Conservation (phyloP, 2,888 invertebrate species). For the Frankliniella fusca region DNA sequence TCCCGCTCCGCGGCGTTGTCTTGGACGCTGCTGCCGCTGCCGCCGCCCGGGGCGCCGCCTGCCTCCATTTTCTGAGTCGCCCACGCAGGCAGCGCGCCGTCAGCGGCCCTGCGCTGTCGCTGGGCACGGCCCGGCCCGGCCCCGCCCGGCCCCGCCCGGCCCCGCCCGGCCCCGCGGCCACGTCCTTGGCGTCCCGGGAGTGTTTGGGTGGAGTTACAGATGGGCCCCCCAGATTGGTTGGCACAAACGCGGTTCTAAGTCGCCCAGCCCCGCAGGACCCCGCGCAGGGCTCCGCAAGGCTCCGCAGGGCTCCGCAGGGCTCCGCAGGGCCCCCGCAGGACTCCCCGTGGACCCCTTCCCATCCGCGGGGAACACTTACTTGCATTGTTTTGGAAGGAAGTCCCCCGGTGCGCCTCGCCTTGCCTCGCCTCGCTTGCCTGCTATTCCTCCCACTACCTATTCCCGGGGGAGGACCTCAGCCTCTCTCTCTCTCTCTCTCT, state of each 20-base stretch:
- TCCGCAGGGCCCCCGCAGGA: neutral
- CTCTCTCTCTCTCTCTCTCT: too few relatives aligned
- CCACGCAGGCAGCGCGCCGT: neutral
- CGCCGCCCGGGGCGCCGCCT: neutral
- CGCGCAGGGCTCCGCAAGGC: neutral
- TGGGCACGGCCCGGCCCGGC: neutral
- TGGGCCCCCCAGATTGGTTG: constrained; percentile 1
- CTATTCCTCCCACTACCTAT: too few relatives aligned
- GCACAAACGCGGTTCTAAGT: neutral
- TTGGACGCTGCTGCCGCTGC: neutral
- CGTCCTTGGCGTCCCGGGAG: neutral
- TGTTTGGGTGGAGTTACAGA: neutral
- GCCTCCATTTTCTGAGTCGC: constrained; percentile 11
- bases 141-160: neutral
- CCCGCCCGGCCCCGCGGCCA: neutral
- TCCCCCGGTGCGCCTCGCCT: neutral
- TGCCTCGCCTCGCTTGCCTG: neutral
- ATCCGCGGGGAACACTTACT: neutral
- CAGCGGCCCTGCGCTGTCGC: too few relatives aligned
- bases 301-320: neutral
- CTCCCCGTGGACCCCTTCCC: neutral
- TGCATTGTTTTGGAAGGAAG: constrained; percentile 19
- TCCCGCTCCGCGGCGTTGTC: neutral
- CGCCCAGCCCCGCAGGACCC: neutral
- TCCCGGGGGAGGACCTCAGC: too few relatives aligned